A percentile compares a stretch with the other conserved stretches of the same genome.
Evolutionary conservation across 2,888 invertebrate species (phyloP).

Genomic region (Eristalis tenax): DNA sequence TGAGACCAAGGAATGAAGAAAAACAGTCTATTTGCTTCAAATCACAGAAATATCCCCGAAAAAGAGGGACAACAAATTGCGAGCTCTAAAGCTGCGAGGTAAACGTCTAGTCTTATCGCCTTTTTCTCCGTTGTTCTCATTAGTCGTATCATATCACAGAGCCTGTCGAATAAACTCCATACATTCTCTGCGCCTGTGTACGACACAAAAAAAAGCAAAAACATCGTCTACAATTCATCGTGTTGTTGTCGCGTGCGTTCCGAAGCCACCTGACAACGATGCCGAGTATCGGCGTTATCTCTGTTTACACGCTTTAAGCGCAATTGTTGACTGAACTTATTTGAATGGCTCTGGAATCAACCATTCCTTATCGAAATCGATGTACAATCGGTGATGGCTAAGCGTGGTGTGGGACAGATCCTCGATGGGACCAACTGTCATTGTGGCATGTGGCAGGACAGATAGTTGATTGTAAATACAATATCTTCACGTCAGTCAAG

Average conservation of each 20-base stretch:
- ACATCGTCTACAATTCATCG: background rate
- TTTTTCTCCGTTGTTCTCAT: too few species aligned
- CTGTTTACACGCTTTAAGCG: constrained; percentile 1
- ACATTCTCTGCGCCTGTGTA: background rate
- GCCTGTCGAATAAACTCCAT: background rate
- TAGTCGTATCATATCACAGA: too few species aligned
- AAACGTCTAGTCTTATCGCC: too few species aligned
- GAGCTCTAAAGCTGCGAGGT: too few species aligned
- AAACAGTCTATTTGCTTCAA: too few species aligned
- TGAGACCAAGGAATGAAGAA: too few species aligned
- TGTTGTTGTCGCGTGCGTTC: background rate
- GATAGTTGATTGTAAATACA: constrained; percentile 52
- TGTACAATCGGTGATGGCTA: background rate
- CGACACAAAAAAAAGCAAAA: background rate
- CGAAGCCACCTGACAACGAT: background rate
- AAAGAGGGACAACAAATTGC: too few species aligned
- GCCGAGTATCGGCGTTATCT: background rate
- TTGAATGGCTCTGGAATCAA: background rate
- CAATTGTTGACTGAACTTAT: background rate
- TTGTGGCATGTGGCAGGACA: constrained; percentile 66
- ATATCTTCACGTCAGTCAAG: constrained; percentile 32
- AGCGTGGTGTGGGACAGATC: background rate
- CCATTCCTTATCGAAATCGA: constrained; percentile 42
- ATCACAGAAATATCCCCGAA: too few species aligned
- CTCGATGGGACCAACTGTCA: constrained; percentile 64